Evolutionary conservation across 2,888 invertebrate genomes (phyloP).

Genomic region (Drosophila putrida): DNA sequence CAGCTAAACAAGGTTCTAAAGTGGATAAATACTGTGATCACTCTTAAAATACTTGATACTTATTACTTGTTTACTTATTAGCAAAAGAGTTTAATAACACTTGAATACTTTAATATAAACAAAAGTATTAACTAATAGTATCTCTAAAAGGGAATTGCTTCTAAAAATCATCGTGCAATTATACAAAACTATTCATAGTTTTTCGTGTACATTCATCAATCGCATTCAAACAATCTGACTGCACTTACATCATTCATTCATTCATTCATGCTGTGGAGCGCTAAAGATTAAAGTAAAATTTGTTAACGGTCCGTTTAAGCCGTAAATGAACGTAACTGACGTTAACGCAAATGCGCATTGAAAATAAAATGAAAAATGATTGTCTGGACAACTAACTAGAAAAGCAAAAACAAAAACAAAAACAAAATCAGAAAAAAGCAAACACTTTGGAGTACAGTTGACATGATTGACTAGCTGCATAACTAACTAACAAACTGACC

Average conservation of each 20-base stretch:
- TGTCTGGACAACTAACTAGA: constrained; percentile 14
- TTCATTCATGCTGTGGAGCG: constrained; percentile 4
- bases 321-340: constrained; percentile 20
- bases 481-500: constrained; percentile 40
- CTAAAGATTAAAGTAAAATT: constrained; percentile 15
- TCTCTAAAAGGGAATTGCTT: too few relatives aligned
- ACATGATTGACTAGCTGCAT: constrained; percentile 78
- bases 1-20: neutral
- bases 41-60: too few relatives aligned
- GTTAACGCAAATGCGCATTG: constrained; percentile 16
- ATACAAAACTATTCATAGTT: too few relatives aligned
- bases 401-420: constrained; percentile 5
- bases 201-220: constrained; percentile 10
- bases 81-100: neutral
- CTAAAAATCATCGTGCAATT: neutral
- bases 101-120: neutral
- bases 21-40: neutral
- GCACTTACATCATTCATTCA: constrained; percentile 11
- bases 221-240: neutral
- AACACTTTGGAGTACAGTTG: constrained; percentile 74
- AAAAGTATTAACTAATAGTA: too few relatives aligned
- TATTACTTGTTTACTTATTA: too few relatives aligned
- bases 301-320: constrained; percentile 15
- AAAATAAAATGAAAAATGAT: constrained; percentile 12
- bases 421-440: constrained; percentile 29